Evolutionary conservation across 2,113 vertebrate genomes (phyloP).

Genomic region (Pterocles orientalis): DNA sequence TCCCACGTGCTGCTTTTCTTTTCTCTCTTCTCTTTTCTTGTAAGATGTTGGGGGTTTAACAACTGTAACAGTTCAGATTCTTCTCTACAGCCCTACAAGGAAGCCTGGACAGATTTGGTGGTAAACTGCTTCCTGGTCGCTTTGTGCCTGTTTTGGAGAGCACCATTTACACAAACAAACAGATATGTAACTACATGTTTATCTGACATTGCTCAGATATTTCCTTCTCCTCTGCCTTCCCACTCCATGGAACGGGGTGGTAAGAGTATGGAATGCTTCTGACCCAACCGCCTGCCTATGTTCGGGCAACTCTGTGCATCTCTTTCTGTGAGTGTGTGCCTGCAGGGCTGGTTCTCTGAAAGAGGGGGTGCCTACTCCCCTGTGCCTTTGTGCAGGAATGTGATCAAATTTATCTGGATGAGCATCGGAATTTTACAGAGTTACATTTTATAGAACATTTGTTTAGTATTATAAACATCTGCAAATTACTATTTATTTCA

Average conservation of each 20-base stretch:
- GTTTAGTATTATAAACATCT: constrained; percentile 73
- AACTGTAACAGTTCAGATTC: background rate
- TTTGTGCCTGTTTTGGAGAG: background rate
- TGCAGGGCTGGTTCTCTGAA: background rate
- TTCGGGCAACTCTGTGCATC: background rate
- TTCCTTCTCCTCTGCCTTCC: background rate
- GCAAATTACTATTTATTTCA: constrained; percentile 71
- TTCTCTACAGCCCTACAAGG: background rate
- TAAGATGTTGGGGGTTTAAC: background rate
- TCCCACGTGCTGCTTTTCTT: background rate
- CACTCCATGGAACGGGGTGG: too few species aligned
- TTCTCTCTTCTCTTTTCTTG: background rate
- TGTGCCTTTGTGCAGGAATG: background rate
- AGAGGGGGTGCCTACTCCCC: background rate
- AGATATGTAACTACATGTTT: accelerated
- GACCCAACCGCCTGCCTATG: background rate
- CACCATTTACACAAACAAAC: background rate
- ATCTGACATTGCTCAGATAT: background rate
- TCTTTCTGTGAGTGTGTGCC: background rate
- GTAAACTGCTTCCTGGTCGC: background rate
- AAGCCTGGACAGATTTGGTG: background rate
- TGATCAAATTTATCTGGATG: background rate
- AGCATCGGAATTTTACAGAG: background rate
- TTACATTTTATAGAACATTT: constrained; percentile 57
- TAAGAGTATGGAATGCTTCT: background rate